These are phyloP conservation scores for Cheilosia pagana DNA, from an alignment of 2,888 invertebrate species.

Conservation along the genomic window DNA sequence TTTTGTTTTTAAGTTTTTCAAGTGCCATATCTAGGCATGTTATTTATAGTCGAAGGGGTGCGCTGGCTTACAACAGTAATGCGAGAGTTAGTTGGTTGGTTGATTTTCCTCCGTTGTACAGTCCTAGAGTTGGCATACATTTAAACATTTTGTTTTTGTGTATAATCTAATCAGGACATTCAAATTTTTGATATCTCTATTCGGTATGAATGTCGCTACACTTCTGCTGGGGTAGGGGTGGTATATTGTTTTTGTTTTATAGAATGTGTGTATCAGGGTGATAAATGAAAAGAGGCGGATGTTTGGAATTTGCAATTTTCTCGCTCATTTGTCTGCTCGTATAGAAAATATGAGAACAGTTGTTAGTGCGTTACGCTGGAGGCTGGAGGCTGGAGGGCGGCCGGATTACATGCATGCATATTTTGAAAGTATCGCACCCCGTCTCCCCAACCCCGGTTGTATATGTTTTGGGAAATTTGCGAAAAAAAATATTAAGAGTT, in stretches of 20 bases:
- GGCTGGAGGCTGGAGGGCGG: neutral
- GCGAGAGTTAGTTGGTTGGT: slow-evolving; percentile 21
- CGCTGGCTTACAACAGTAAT: neutral
- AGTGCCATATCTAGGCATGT: slow-evolving; percentile 45
- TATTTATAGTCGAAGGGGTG: slow-evolving; percentile 24
- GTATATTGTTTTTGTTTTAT: neutral
- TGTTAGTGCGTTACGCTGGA: neutral
- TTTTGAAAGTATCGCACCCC: neutral
- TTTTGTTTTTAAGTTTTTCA: slow-evolving; percentile 30
- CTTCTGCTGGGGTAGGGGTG: neutral
- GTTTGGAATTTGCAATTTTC: slow-evolving; percentile 67
- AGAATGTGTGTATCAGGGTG: slow-evolving; percentile 6
- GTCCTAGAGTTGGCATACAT: slow-evolving; percentile 2
- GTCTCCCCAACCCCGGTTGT: neutral
- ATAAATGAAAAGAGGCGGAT: slow-evolving; percentile 45
- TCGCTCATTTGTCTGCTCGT: slow-evolving; percentile 52
- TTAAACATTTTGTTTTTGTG: slow-evolving; percentile 22
- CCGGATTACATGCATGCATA: slow-evolving; percentile 3
- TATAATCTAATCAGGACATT: slow-evolving; percentile 63
- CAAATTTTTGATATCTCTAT: slow-evolving; percentile 64
- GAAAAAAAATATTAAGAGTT: slow-evolving; percentile 9
- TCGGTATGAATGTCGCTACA: slow-evolving; percentile 22
- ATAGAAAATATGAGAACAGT: slow-evolving; percentile 18
- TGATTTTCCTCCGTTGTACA: slow-evolving; percentile 41
- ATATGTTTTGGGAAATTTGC: neutral